Evolutionary conservation across 2,797 vertebrate genomes (phyloP), one percentile per base, ranked within the genome.

Genomic region (Denticeps clupeoides): DNA sequence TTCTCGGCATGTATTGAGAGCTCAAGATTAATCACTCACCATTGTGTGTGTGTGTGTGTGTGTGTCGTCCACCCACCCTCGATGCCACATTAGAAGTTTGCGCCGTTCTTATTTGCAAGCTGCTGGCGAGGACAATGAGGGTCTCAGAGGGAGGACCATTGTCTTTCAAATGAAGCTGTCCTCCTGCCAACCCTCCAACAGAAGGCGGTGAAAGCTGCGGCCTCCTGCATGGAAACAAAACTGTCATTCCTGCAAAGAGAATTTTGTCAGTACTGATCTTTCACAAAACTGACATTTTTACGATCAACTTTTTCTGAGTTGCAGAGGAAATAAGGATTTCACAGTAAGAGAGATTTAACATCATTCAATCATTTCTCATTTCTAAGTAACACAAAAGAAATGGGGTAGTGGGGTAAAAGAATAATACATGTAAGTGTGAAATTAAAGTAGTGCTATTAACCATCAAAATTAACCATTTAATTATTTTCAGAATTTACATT

Each of bases 111-210:
- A 70, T 48, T 67, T 67, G 62, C 56, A 59, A 59, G 60, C 69
- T 73, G 72, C 64, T 40, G 33, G 38, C 55, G 44, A 56, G 45
- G 55, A 53, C 55, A 63, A 68, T 73, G 71, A 35, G 65, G 62
- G 59, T 71, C 70, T 76, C 74, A 67, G 49, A 21, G 1, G 33
- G 55, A 45, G 35, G 51, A 53, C 54, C 67, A 70, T 82, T 82
- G 76, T 82, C 66, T 77, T 75, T 69, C 64, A 79, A 81, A 83
- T 82, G 70, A 81, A 82, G 74, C 73, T 82, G 75, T 78, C 77
- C 10, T 27, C 76, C 68, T 75, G 60, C 47, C 3, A 18, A 58
- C 66, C 62, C 60, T 62, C 70, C 69, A 74, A 79, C 79, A 80
- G 78, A 75, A 71, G 73, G 80, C 62, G 48, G 37, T 57, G 63